Evolutionary conservation across 2,888 invertebrate species (phyloP), one percentile per base, ranked within the genome.

Genomic region (Stenurella melanura): DNA sequence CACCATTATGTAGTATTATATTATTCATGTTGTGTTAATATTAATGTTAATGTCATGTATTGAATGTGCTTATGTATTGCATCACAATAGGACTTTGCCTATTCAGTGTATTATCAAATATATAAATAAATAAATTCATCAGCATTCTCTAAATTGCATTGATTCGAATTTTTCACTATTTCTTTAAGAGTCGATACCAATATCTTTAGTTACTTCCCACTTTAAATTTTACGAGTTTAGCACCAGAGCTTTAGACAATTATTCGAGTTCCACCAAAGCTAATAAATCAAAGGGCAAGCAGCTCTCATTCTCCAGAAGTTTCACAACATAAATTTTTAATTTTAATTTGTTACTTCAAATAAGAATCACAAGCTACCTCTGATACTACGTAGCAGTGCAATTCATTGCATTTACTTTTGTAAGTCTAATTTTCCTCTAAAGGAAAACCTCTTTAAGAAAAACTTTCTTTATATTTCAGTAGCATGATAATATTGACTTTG

Each of bases 401-500:
- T 68, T 68, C 56, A 19, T 57, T 26, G 38, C 69, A 69, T 34
- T 54, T 57, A 69, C 69, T 57, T 69, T 34, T 57, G 57, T 69
- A 57, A 34, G 57, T 69, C 17, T 69, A 69, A 69, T 69, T 58
- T 58, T 30, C 57, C 19, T 19, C 69, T 38, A 30, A 69, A 57
- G 18, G 68, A 34, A 69, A 69, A 0, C 38, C 69, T 26, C 69
- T 30, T 34, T 34, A 57, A 58, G 30, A 30, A 56, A 58, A 68
- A 34, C 38, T 30, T 56, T 56, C 56, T 54, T 56, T 68, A 56
- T 56, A 18, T n/a, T 30, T 56, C 19, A 21, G 68, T 17, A 11
- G 56, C n/a, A 68, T 67, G 30, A 61, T 21, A 67, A 67, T 69
- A 38, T 57, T 21, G 57, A 64, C 77, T 77, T 77, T 77, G 77